These are phyloP conservation scores for Sesia apiformis DNA, from an alignment of 2,888 invertebrate species.

Conservation along the genomic window DNA sequence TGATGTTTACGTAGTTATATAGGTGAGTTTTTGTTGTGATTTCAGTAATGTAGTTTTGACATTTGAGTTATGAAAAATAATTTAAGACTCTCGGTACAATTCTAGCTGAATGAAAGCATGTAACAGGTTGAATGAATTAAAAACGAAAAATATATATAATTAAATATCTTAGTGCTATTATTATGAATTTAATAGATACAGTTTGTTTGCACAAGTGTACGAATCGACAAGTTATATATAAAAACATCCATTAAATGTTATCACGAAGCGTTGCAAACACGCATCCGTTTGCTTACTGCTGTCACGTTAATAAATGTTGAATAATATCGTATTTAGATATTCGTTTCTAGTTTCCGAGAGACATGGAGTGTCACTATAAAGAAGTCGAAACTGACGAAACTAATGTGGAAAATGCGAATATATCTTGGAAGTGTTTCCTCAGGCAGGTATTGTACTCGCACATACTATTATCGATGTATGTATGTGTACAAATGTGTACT, in stretches of 20 bases:
- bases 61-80: too few relatives aligned
- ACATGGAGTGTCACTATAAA: not conserved
- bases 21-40: too few relatives aligned
- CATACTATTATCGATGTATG: not conserved
- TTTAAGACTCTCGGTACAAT: too few relatives aligned
- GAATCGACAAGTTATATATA: not conserved
- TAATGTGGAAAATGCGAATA: not conserved
- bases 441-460: not conserved
- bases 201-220: not conserved
- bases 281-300: not conserved
- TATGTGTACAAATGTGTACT: too few relatives aligned
- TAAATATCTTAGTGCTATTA: not conserved
- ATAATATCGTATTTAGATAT: too few relatives aligned
- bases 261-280: not conserved
- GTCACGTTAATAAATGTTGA: too few relatives aligned
- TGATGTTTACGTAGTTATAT: too few relatives aligned
- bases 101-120: too few relatives aligned
- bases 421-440: not conserved
- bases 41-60: too few relatives aligned
- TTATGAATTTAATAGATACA: not conserved
- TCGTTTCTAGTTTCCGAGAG: not conserved
- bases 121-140: not conserved
- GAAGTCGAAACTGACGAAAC: not conserved
- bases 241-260: not conserved
- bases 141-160: not conserved